A percentile compares a stretch with the other conserved stretches of the same genome.
These are phyloP conservation scores for Drosophila rhopaloa DNA, from an alignment of 1,140 invertebrate genomes.

Conservation along the genomic window DNA sequence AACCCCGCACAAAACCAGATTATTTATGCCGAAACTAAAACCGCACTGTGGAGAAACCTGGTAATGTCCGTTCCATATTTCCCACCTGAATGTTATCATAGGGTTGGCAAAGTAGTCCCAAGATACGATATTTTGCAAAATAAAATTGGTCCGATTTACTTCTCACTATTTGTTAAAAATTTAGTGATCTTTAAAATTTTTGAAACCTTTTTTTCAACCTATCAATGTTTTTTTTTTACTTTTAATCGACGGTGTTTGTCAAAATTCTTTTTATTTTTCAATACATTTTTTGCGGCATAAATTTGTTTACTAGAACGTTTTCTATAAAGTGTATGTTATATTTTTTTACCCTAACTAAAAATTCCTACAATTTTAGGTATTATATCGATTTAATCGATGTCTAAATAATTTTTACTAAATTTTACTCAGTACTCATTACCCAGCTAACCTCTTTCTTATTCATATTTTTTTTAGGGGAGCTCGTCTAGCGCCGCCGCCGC, in stretches of 20 bases:
- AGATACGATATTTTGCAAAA: neutral
- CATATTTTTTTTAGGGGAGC: constrained; percentile 66
- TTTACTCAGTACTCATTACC: neutral
- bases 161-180: too few relatives aligned
- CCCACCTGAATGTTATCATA: neutral
- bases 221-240: too few relatives aligned
- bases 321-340: too few relatives aligned
- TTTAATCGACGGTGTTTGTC: too few relatives aligned
- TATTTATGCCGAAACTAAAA: constrained; percentile 52
- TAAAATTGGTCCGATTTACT: too few relatives aligned
- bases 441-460: too few relatives aligned
- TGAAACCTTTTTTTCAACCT: too few relatives aligned
- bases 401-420: neutral
- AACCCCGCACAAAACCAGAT: constrained; percentile 18
- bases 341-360: too few relatives aligned
- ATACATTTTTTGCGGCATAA: too few relatives aligned
- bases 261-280: too few relatives aligned
- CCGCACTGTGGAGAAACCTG: constrained; percentile 13
- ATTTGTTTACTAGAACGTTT: too few relatives aligned
- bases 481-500: constrained; percentile 69
- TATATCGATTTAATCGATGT: neutral
- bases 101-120: neutral
- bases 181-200: too few relatives aligned
- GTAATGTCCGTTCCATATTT: neutral
- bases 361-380: neutral